phyloP scores from a whole-genome alignment of 2,888 invertebrate genomes.

The Agrochola circellaris region DNA sequence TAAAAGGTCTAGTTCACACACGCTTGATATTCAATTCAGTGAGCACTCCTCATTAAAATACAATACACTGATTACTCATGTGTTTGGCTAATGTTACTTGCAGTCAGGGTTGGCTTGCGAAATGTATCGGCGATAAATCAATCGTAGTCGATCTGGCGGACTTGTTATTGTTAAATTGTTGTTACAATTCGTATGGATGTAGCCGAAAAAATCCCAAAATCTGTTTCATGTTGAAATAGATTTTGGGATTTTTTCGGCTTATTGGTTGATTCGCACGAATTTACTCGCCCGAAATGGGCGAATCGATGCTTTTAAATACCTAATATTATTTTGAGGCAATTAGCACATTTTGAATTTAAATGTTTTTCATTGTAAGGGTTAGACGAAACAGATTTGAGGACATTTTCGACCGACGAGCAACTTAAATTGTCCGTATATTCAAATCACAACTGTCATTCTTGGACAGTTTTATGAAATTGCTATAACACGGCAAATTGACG shows the following conservation, averaged over 20 bases:
- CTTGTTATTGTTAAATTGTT: slow-evolving; percentile 7
- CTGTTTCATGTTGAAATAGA: too few relatives aligned
- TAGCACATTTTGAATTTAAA: neutral
- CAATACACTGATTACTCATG: slow-evolving; percentile 60
- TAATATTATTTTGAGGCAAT: too few relatives aligned
- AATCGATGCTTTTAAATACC: too few relatives aligned
- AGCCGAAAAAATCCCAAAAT: too few relatives aligned
- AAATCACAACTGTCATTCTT: too few relatives aligned
- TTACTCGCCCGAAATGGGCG: too few relatives aligned
- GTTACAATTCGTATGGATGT: neutral
- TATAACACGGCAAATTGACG: neutral
- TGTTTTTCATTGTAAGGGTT: neutral
- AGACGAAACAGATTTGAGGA: too few relatives aligned
- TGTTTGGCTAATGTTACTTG: slow-evolving; percentile 62
- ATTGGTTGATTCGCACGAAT: too few relatives aligned
- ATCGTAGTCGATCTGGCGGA: slow-evolving; percentile 14
- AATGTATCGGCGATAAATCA: slow-evolving; percentile 50
- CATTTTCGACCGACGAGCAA: too few relatives aligned
- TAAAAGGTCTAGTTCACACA: slow-evolving; percentile 66
- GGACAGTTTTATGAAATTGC: too few relatives aligned
- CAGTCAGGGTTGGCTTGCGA: slow-evolving; percentile 63
- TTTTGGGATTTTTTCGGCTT: neutral
- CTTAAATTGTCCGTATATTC: too few relatives aligned
- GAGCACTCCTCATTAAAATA: slow-evolving; percentile 62
- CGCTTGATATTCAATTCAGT: slow-evolving; percentile 52